These are phyloP conservation scores for Hydropsyche tenuis DNA, from an alignment of 1,140 invertebrate genomes.

Conservation along the genomic window DNA sequence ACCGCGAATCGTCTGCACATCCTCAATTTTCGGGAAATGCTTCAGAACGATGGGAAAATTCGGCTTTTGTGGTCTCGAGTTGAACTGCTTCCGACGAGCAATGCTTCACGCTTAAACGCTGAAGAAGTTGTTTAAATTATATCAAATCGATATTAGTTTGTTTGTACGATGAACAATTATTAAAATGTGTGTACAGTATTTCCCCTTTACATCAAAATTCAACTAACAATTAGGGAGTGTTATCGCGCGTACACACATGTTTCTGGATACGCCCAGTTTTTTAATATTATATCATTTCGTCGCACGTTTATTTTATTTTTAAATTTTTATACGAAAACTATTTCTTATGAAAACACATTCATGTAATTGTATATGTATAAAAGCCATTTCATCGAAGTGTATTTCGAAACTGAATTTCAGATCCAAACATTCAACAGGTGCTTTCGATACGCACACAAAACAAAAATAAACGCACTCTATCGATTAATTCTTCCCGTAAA, in stretches of 20 bases:
- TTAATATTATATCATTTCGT: too few relatives aligned
- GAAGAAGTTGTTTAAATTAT: background rate
- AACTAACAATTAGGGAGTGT: constrained; percentile 17
- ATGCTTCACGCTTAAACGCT: background rate
- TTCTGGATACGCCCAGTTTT: constrained; percentile 4
- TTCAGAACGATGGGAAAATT: background rate
- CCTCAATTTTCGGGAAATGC: constrained; percentile 4
- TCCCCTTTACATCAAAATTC: constrained; percentile 1
- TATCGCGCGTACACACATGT: background rate
- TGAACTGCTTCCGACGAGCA: too few relatives aligned
- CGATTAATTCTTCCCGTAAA: background rate
- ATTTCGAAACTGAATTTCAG: too few relatives aligned
- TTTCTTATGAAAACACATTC: too few relatives aligned
- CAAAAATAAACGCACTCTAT: background rate
- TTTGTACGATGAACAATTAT: background rate
- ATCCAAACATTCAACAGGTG: constrained; percentile 17
- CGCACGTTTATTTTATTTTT: too few relatives aligned
- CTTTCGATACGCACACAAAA: background rate
- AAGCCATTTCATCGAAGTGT: too few relatives aligned
- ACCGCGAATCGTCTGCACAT: background rate
- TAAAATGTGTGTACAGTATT: background rate
- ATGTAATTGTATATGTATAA: too few relatives aligned
- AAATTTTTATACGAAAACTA: too few relatives aligned
- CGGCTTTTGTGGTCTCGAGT: background rate
- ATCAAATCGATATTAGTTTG: background rate